Base-by-base conservation (phyloP, 1,140 invertebrate species). In the Caenorhabditis briggsae region DNA sequence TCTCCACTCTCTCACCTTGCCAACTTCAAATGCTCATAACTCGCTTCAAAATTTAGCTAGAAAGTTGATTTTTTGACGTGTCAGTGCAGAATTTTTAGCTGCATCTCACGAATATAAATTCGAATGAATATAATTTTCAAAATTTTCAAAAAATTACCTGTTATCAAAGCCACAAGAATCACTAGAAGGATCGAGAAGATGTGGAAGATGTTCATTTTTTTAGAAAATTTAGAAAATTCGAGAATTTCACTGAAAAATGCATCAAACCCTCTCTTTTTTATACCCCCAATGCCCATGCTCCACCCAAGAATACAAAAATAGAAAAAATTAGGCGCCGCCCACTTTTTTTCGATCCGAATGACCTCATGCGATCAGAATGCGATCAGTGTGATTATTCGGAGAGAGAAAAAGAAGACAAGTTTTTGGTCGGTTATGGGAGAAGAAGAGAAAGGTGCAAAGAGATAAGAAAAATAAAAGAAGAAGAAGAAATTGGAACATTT, bases 271-370 rank as follows among this genome's bases (percentile, higher is more conserved):
- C 0, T 25, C 18, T 11, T 78, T 78, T 65, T 50, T 78, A 78
- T 50, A 78, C 20, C 33, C 8, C 18, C 18, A 23, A 12, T 25
- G 2, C 11, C 8, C 8, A 59, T 59, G 23, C 16, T 78, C 33
- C 33, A n/a, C 18, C 33, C 33, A 78, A 78, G 53, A 78, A 78
- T 78, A 78, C 46, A 78, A 78, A 50, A 78, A 70, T 5, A 5
- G n/a, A 7, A 74, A n/a, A 20, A 16, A 53, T n/a, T n/a, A 9
- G 5, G 50, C 41, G 9, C 65, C 70, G 70, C 70, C 70, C 70
- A 25, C 12, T 65, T 59, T 55, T 2, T 55, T 55, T 11, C 50
- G 50, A 53, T 53, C 50, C 12, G 50, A 53, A 53, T 53, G 50
- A 53, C 50, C 50, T 53, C 50, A 53, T 53, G 12, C 11, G 50